Base-by-base conservation (phyloP, 2,888 invertebrate species). In the Pterostichus niger region DNA sequence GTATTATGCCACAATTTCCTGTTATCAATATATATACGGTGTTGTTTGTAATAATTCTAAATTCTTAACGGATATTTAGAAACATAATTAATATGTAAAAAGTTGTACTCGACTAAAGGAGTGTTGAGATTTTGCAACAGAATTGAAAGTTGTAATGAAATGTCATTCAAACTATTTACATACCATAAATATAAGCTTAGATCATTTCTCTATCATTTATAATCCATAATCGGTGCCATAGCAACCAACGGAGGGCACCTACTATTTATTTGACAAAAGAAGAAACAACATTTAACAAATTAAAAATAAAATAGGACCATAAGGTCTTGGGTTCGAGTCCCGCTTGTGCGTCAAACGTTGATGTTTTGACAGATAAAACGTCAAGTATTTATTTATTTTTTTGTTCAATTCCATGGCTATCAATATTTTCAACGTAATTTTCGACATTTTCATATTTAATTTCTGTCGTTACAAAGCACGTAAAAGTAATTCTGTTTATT, bases 91-190 rank as follows among this genome's bases (percentile, higher is more conserved):
- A 71, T 71, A 46, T 71, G 35, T 64, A 71, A 71, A 71, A 71
- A 71, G 44, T 71, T 71, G 68, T 17, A 71, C 68, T 71, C 68
- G 44, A 71, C 11, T 71, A 68, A 80, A 80, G 80, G 80, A 80
- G 64, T 31, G 56, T 33, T 56, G 56, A 17, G 10, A 56, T 52
- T 54, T 76, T 76, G 76, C 54, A 76, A 76, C 49, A 64, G 49
- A 80, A 33, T 80, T 80, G 80, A 80, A 80, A 80, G 80, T 80
- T 80, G 52, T 68, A 80, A 61, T 11, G 61, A 80, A 80, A 80
- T 80, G 80, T 80, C 80, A 80, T 68, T 80, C 80, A 33, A 15
- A 49, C 31, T 68, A 80, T 80, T 80, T 80, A 68, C 80, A 64
- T 80, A 64, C 80, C 80, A 33, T 52, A 68, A 68, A 24, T 10